A percentile compares a stretch with the other conserved stretches of the same genome.
Conservation (phyloP, 92 coral and sea anemone genomes). For the Pocillopora grandis region DNA sequence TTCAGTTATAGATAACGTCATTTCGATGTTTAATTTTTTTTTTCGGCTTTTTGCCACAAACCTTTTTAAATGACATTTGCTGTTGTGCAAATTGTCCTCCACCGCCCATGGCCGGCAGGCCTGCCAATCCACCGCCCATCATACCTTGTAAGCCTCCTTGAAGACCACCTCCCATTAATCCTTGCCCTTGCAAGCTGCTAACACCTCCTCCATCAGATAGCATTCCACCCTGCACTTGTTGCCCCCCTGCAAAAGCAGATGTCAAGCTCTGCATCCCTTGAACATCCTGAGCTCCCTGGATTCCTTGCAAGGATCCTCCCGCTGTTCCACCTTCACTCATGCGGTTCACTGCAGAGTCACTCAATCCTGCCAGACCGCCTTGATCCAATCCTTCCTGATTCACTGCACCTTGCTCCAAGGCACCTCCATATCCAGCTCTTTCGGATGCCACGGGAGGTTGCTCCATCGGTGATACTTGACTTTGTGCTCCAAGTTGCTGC, state of each 20-base stretch:
- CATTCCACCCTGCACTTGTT: conserved; percentile 39
- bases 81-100: conserved; percentile 50
- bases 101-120: conserved; percentile 54
- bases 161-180: conserved; percentile 29
- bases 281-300: conserved; percentile 22
- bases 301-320: conserved; percentile 37
- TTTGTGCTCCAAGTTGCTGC: conserved; percentile 36
- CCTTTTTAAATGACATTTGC: conserved; percentile 64
- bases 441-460: conserved; percentile 18
- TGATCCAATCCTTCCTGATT: conserved; percentile 20
- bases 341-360: conserved; percentile 39
- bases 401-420: conserved; percentile 29
- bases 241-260: conserved; percentile 38
- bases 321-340: conserved; percentile 29
- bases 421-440: conserved; percentile 30
- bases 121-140: conserved; percentile 43
- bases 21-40: too few species aligned
- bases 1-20: too few species aligned
- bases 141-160: conserved; percentile 43
- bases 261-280: conserved; percentile 39
- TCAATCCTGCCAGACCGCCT: conserved; percentile 25
- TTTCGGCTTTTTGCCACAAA: neutral
- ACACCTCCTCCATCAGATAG: conserved; percentile 34
- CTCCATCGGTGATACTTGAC: conserved; percentile 30
- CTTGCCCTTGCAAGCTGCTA: conserved; percentile 32